Conservation (phyloP, 2,113 vertebrate species). For the Diglossa brunneiventris region DNA sequence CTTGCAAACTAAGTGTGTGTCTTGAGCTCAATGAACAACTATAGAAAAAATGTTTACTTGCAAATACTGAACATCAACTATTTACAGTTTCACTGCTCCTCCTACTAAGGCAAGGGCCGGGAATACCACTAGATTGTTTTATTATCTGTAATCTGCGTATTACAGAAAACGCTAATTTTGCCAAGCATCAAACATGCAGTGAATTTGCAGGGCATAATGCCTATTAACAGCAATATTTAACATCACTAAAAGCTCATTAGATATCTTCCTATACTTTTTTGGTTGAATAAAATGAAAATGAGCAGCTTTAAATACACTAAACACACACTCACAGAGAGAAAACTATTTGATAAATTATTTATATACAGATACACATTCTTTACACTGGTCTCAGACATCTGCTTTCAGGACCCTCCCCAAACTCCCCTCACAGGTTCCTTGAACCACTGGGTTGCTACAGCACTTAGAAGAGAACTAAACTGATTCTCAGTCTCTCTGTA, state of each 20-base stretch:
- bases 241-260: constrained; percentile 83
- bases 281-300: constrained; percentile 81
- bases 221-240: constrained; percentile 90
- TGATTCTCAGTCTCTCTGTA: constrained; percentile 78
- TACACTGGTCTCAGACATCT: constrained; percentile 82
- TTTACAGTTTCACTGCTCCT: constrained; percentile 88
- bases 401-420: constrained; percentile 48
- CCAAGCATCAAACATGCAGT: constrained; percentile 94
- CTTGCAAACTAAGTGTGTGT: constrained; percentile 68
- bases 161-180: constrained; percentile 80
- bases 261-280: constrained; percentile 76
- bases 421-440: constrained; percentile 73
- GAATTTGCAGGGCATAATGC: constrained; percentile 81
- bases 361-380: constrained; percentile 95
- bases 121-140: constrained; percentile 81
- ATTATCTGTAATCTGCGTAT: constrained; percentile 69
- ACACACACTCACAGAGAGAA: constrained; percentile 77
- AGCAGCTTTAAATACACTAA: constrained; percentile 87
- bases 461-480: constrained; percentile 71
- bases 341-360: constrained; percentile 83
- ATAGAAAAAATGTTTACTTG: constrained; percentile 77
- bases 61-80: constrained; percentile 94
- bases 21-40: constrained; percentile 77
- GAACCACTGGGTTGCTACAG: constrained; percentile 76
- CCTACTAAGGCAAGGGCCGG: constrained; percentile 77